Conservation (phyloP, 1,140 invertebrate species). For the Drosophila sulfurigaster region DNA sequence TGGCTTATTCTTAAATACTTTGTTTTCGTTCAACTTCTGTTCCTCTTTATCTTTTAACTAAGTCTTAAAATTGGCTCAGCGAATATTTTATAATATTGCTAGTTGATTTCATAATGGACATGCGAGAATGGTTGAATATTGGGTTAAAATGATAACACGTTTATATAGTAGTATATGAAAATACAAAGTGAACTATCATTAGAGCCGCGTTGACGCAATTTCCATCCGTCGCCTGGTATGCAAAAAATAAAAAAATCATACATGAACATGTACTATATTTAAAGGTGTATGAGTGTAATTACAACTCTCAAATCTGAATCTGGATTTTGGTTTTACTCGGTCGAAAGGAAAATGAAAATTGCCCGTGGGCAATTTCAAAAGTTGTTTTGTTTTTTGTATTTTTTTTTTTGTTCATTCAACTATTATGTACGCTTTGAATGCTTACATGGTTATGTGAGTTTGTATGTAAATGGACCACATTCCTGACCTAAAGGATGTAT, state of each 20-base stretch:
- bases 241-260: neutral
- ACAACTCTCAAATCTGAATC: constrained; percentile 12
- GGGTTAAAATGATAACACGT: neutral
- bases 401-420: constrained; percentile 1
- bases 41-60: too few species aligned
- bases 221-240: constrained; percentile 9
- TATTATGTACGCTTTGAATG: constrained; percentile 3
- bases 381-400: constrained; percentile 16
- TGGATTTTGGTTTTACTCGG: constrained; percentile 6
- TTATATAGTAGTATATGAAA: neutral
- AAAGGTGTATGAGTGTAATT: constrained; percentile 9
- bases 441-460: neutral
- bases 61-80: too few species aligned
- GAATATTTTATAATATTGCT: too few species aligned
- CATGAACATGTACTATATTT: constrained; percentile 4
- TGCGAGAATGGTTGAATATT: too few species aligned
- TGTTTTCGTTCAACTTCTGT: too few species aligned
- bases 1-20: too few species aligned
- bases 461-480: constrained; percentile 20
- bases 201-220: constrained; percentile 14
- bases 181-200: neutral
- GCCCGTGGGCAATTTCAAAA: constrained; percentile 23
- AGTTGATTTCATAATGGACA: too few species aligned
- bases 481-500: constrained; percentile 23
- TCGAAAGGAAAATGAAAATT: constrained; percentile 28